These are phyloP conservation scores for Drosophila kanekoi DNA, from an alignment of 2,888 invertebrate species.

Conservation along the genomic window DNA sequence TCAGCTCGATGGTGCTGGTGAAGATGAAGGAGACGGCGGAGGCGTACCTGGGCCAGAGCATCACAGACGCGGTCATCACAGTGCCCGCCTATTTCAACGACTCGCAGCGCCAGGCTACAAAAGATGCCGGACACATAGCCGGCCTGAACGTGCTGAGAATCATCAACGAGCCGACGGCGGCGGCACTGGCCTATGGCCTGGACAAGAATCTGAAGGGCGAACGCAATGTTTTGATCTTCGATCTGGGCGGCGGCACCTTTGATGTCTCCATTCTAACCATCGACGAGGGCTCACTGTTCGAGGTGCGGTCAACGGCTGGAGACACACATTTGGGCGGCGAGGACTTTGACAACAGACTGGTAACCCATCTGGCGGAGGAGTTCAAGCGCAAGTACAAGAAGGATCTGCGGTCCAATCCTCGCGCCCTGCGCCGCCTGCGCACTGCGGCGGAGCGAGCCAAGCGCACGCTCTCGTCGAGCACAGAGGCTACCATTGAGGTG, in stretches of 20 bases:
- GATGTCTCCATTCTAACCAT: slow-evolving; percentile 33
- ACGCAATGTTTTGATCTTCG: slow-evolving; percentile 27
- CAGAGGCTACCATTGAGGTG: slow-evolving; percentile 37
- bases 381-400: slow-evolving; percentile 33
- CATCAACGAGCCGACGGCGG: slow-evolving; percentile 32
- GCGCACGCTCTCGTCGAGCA: slow-evolving; percentile 38
- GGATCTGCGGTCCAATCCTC: slow-evolving; percentile 10
- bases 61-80: slow-evolving; percentile 94
- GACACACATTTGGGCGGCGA: slow-evolving; percentile 97
- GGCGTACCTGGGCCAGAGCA: slow-evolving; percentile 93
- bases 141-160: slow-evolving; percentile 30
- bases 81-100: slow-evolving; percentile 89
- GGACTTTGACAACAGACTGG: slow-evolving; percentile 86
- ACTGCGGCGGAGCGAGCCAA: slow-evolving; percentile 41
- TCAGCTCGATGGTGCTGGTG: slow-evolving; percentile 95
- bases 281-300: slow-evolving; percentile 94
- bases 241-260: slow-evolving; percentile 23
- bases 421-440: slow-evolving; percentile 20
- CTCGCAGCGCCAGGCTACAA: slow-evolving; percentile 30
- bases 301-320: slow-evolving; percentile 98
- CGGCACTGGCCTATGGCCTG: slow-evolving; percentile 32
- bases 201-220: slow-evolving; percentile 32
- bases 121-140: slow-evolving; percentile 30
- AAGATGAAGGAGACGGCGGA: slow-evolving; percentile 97
- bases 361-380: slow-evolving; percentile 34